phyloP scores from a whole-genome alignment of 2,113 vertebrate genomes.

The Bambusicola thoracicus region DNA sequence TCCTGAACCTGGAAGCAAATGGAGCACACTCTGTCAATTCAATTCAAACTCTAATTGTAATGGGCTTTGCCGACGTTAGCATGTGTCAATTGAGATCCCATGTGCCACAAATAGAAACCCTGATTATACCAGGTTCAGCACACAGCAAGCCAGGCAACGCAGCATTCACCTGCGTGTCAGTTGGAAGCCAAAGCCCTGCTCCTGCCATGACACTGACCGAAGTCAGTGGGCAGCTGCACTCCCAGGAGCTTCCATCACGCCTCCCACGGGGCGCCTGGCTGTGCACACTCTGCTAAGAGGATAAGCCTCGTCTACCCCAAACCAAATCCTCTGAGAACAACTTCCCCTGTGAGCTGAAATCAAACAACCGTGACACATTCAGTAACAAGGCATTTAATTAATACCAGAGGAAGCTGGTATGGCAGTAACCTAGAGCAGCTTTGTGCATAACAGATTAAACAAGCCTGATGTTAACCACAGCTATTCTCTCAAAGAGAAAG shows the following conservation, averaged over 20 bases:
- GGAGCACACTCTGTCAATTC: not conserved
- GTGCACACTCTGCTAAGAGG: not conserved
- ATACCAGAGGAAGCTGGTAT: not conserved
- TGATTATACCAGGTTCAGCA: not conserved
- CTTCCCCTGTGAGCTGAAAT: not conserved
- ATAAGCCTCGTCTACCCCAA: not conserved
- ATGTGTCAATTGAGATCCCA: not conserved
- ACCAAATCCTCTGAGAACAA: not conserved
- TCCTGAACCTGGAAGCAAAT: not conserved
- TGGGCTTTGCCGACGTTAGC: not conserved
- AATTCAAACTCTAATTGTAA: not conserved
- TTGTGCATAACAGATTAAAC: not conserved
- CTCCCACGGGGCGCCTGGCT: not conserved
- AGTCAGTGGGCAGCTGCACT: not conserved
- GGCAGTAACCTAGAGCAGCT: not conserved
- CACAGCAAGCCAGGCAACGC: not conserved
- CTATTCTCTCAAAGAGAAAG: not conserved
- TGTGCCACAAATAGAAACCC: not conserved
- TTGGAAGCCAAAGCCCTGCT: not conserved
- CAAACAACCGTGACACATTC: not conserved
- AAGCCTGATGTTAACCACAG: not conserved
- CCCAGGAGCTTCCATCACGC: rapidly evolving
- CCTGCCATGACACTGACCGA: not conserved
- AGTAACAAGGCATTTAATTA: not conserved
- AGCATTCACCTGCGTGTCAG: not conserved